Evolutionary conservation across 2,888 invertebrate species (phyloP), one percentile per base, ranked within the genome.

Genomic region (Platycnemis pennipes): DNA sequence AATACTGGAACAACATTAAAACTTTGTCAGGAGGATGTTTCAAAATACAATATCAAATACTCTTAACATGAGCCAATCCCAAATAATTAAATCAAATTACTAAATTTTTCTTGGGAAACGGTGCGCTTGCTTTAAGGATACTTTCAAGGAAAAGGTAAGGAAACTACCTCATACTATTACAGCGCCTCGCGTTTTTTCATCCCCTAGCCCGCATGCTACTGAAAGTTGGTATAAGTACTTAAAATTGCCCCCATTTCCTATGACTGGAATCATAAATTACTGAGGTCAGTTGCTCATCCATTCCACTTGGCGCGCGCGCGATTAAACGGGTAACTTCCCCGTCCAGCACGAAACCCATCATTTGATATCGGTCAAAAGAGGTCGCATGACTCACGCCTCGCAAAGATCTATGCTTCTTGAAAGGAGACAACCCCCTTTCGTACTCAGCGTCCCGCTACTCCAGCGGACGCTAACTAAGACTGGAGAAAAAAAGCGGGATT

Each of bases 301-400:
- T 77, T 77, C 37, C 31, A 4, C 77, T 11, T 37, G 13, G 63
- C 63, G 22, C 37, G 13, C 77, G 11, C 77, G 11, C 77, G 49
- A 2, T 37, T 5, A 13, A 31, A 37, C 31, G 77, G 37, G n/a
- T 37, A 13, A 37, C 77, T 37, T 77, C 26, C 19, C 63, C 42
- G 44, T 26, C 26, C 63, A 19, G 44, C 63, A 44, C 91, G 63
- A 91, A 91, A 91, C 63, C 91, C 91, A 91, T 91, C 91, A 91
- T 91, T 91, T 91, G 44, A 91, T 63, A 44, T 42, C 91, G 63
- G 91, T 91, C 63, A 91, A 91, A 91, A 44, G 91, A 56, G 91
- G 91, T 69, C 63, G 63, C 13, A 63, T 91, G 91, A 91, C 63
- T 69, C 91, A 91, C 63, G 13, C 31, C 91, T 91, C 63, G 91